phyloP scores from a whole-genome alignment of 2,797 vertebrate genomes.

The Orientallactaga sibirica region DNA sequence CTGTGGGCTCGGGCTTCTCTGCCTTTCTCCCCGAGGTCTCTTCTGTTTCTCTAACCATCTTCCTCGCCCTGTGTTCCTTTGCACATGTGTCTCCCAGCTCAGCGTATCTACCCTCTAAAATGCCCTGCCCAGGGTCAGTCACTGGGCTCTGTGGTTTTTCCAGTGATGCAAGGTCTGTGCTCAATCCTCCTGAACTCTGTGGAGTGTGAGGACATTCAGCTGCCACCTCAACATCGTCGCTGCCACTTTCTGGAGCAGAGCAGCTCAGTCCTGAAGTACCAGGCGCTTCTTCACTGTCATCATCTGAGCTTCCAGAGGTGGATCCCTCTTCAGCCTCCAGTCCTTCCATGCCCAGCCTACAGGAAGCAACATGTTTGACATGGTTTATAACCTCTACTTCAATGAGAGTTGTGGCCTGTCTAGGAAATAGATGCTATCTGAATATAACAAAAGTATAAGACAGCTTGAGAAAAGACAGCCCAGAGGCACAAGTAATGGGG shows the following conservation, averaged over 20 bases:
- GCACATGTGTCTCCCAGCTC: neutral
- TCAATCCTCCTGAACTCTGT: slow-evolving; percentile 17
- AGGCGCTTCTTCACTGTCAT: slow-evolving; percentile 81
- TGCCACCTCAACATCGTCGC: neutral
- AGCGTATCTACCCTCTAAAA: slow-evolving; percentile 16
- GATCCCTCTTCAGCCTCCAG: slow-evolving; percentile 86
- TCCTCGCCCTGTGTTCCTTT: neutral
- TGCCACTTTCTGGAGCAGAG: slow-evolving; percentile 1
- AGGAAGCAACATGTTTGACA: neutral
- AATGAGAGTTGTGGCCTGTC: neutral
- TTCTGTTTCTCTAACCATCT: neutral
- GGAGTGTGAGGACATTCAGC: slow-evolving; percentile 64
- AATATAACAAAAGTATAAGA: neutral
- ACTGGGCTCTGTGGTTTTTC: slow-evolving; percentile 31
- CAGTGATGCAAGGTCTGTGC: slow-evolving; percentile 49
- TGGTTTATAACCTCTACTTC: neutral
- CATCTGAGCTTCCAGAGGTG: slow-evolving; percentile 85
- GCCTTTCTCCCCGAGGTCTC: slow-evolving; percentile 13
- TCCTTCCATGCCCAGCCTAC: slow-evolving; percentile 88
- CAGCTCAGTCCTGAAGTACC: slow-evolving; percentile 70
- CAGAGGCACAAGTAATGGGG: neutral
- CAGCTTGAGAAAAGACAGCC: neutral
- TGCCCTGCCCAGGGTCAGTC: neutral
- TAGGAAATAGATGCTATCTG: neutral
- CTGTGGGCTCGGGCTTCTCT: neutral